Base-by-base conservation (phyloP, 1,140 invertebrate genomes). In the Phocides pigmalion region DNA sequence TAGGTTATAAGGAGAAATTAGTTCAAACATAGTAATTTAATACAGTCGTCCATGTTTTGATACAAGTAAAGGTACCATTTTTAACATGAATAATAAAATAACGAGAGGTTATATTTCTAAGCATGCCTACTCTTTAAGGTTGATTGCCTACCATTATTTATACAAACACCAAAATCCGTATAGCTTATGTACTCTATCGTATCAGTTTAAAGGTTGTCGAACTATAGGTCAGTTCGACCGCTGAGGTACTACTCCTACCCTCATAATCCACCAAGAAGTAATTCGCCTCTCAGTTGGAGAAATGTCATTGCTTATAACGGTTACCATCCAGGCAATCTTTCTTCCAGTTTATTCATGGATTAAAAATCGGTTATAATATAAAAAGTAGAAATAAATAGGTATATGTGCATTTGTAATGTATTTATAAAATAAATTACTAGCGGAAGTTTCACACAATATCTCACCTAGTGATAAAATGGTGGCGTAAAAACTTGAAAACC, bases 401-500 rank as follows among this genome's bases (percentile, higher is more conserved):
- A 25, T n/a, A 4, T 12, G 12, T 19, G 6, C 0, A 12, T 22
- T 22, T 41, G 4, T 41, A 41, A 41, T 39, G n/a, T 8, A 39
- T 41, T 35, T n/a, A 14, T 41, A 32, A 32, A 11, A 11, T 32
- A n/a, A 32, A 11, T 0, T 32, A 32, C 28, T 11, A 4, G 2
- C 9, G 9, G 14, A 35, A 50, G 14, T 50, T 50, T 6, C n/a
- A 35, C 15, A 14, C 12, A 35, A 59, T 22, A 59, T 20, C 16
- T 58, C 22, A 37, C 47, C 25, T n/a, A 46, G 14, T 35, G 22
- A 46, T 59, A 59, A 47, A 37, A 14, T 35, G 25, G 25, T 17
- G 3, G 22, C 20, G 35, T 59, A 66, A 62, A 74, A 74, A 64
- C 67, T 74, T 68, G 61, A 74, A 71, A 65, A 70, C 53, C 44